These are phyloP conservation scores for Hesperophylax magnus DNA, from an alignment of 1,140 invertebrate species.

Conservation along the genomic window DNA sequence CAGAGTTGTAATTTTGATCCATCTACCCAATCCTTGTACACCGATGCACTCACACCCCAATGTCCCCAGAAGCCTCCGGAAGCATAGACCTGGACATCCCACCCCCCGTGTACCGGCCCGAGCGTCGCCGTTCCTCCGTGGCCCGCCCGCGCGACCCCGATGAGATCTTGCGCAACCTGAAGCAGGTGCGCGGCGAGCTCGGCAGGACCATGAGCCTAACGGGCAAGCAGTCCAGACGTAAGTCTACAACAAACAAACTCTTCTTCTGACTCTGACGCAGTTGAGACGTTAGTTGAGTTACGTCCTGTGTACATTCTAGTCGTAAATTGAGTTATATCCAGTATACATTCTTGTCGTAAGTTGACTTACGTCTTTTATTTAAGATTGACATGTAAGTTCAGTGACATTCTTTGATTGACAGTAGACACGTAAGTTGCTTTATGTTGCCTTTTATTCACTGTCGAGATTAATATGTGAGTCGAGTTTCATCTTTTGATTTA, in stretches of 20 bases:
- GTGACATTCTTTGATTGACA: no score
- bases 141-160: conserved; percentile 85
- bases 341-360: no score
- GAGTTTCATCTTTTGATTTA: no score
- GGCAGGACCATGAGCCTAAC: conserved; percentile 84
- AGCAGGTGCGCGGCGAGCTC: conserved; percentile 84
- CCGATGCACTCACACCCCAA: not conserved
- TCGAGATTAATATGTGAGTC: no score
- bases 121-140: conserved; percentile 83
- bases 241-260: conserved; percentile 56
- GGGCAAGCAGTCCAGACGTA: conserved; percentile 76
- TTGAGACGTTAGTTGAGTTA: no score
- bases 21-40: not conserved
- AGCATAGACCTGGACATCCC: conserved; percentile 70
- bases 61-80: conserved; percentile 52
- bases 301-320: no score
- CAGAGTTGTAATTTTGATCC: not conserved
- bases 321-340: no score
- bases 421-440: no score
- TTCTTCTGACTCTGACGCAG: no score
- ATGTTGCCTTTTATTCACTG: no score
- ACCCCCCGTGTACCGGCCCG: conserved; percentile 73
- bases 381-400: no score
- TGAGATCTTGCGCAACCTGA: conserved; percentile 83
- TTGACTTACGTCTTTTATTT: no score